These are phyloP conservation scores for Carpatolechia fugitivella DNA, from an alignment of 2,888 invertebrate species.

Conservation along the genomic window DNA sequence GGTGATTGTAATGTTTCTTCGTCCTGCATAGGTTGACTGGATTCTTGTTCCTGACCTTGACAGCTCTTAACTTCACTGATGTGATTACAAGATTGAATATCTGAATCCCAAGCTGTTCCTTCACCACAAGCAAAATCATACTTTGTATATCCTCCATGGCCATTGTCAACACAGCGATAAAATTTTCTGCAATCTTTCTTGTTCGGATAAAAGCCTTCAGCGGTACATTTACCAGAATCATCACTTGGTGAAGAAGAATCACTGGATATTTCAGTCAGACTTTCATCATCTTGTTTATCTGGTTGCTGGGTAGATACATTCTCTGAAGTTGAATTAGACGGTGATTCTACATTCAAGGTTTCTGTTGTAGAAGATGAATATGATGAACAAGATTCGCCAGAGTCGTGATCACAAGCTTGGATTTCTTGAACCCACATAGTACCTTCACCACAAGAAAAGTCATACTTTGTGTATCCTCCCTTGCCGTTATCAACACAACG, in stretches of 20 bases:
- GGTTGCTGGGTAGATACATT: slow-evolving; percentile 23
- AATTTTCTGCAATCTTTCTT: slow-evolving; percentile 70
- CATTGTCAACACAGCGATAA: slow-evolving; percentile 70
- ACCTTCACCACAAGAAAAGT: slow-evolving; percentile 82
- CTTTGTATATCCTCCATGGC: slow-evolving; percentile 64
- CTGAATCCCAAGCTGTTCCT: slow-evolving; percentile 80
- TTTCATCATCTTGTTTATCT: slow-evolving; percentile 23
- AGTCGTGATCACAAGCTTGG: slow-evolving; percentile 73
- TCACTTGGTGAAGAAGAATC: slow-evolving; percentile 22
- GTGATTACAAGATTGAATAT: slow-evolving; percentile 76
- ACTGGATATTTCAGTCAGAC: slow-evolving; percentile 22
- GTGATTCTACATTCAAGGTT: slow-evolving; percentile 22
- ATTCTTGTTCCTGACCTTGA: slow-evolving; percentile 26
- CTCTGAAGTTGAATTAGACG: slow-evolving; percentile 28
- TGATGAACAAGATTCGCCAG: slow-evolving; percentile 39
- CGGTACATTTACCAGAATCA: slow-evolving; percentile 43
- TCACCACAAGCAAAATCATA: slow-evolving; percentile 78
- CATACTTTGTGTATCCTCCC: slow-evolving; percentile 71
- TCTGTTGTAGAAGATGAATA: slow-evolving; percentile 30
- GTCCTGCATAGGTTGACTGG: slow-evolving; percentile 35
- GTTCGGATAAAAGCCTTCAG: slow-evolving; percentile 70
- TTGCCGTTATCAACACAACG: slow-evolving; percentile 81
- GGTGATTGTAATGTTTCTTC: slow-evolving; percentile 33
- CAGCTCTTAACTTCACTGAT: slow-evolving; percentile 64
- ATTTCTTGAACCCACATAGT: slow-evolving; percentile 85